These are phyloP conservation scores for Selene dorsalis DNA, from an alignment of 2,797 vertebrate genomes.

Conservation along the genomic window DNA sequence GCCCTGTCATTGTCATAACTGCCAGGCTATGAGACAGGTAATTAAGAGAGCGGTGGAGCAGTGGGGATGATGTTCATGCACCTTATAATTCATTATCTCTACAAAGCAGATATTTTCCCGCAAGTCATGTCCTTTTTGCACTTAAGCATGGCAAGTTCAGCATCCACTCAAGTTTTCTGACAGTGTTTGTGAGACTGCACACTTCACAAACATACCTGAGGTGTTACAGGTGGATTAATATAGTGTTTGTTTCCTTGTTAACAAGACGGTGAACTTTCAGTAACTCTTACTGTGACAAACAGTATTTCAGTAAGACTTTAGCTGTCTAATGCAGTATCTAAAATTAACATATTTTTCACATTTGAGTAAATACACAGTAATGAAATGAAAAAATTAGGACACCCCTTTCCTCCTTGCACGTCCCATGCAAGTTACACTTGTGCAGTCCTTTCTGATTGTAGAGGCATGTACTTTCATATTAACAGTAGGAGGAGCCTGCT, in stretches of 20 bases:
- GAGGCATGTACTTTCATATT: too few species aligned
- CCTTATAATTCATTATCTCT: conserved; percentile 78
- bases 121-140: conserved; percentile 36
- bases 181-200: not conserved
- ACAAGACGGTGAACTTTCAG: not conserved
- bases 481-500: too few species aligned
- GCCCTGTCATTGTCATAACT: conserved; percentile 52
- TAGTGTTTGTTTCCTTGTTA: not conserved
- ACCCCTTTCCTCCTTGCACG: too few species aligned
- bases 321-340: not conserved
- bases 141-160: conserved; percentile 1
- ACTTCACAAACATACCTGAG: not conserved
- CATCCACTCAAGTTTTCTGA: not conserved
- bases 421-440: too few species aligned
- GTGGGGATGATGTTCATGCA: conserved; percentile 57
- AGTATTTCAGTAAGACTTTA: not conserved
- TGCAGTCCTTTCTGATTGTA: too few species aligned
- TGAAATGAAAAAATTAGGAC: too few species aligned
- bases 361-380: not conserved
- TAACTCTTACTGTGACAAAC: not conserved
- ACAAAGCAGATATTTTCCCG: conserved; percentile 67
- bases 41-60: conserved; percentile 66
- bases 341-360: not conserved
- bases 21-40: conserved; percentile 64
- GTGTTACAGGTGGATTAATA: not conserved